phyloP scores from a whole-genome alignment of 2,888 invertebrate genomes.

The Orchestes rusci region DNA sequence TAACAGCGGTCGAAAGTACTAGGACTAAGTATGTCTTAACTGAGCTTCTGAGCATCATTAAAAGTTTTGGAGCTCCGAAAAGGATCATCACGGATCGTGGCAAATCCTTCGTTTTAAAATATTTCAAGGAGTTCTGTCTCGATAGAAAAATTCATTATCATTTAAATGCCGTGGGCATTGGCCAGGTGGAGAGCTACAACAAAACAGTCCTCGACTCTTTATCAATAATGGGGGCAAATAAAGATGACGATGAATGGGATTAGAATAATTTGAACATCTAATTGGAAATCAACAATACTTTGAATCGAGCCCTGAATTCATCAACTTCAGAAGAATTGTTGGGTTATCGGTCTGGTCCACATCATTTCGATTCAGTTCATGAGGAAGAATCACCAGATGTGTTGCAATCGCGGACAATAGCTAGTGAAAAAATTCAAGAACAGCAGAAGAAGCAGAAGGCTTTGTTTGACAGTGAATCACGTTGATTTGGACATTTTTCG shows the following conservation, averaged over 20 bases:
- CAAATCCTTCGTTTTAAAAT: neutral
- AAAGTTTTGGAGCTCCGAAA: constrained; percentile 1
- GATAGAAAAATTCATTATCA: constrained; percentile 1
- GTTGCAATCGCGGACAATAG: no score
- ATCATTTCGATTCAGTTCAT: no score
- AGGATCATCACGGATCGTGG: neutral
- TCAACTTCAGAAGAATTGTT: no score
- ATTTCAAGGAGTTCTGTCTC: neutral
- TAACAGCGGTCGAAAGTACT: neutral
- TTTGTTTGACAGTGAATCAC: no score
- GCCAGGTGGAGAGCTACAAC: constrained; percentile 3
- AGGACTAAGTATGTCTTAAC: constrained; percentile 1
- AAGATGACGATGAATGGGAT: constrained; percentile 2
- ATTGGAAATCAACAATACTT: neutral
- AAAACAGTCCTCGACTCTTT: constrained; percentile 10
- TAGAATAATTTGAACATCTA: neutral
- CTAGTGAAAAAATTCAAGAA: no score
- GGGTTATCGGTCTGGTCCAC: no score
- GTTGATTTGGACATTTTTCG: no score
- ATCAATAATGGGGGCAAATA: constrained; percentile 8
- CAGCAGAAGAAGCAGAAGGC: no score
- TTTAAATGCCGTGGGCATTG: neutral
- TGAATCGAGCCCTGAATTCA: no score
- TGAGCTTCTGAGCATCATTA: neutral
- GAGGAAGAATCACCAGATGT: no score